Evolutionary conservation across 2,113 vertebrate species (phyloP).

Genomic region (Gymnobelideus leadbeateri): DNA sequence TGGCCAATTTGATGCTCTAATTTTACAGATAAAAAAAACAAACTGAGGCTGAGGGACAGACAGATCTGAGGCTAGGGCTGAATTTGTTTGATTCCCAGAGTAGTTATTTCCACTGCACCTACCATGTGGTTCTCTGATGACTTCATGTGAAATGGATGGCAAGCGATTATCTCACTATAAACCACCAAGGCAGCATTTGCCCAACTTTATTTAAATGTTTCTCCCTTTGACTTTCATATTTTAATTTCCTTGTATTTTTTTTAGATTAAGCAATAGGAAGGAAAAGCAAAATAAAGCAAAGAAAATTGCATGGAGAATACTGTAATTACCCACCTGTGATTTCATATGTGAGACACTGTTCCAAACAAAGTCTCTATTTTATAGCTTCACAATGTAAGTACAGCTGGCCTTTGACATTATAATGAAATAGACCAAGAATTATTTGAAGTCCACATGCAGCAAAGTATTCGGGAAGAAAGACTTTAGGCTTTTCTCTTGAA

Average conservation of each 20-base stretch:
- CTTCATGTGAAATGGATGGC: background rate
- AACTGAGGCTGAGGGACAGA: background rate
- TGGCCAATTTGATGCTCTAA: background rate
- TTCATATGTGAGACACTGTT: background rate
- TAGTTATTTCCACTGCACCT: background rate
- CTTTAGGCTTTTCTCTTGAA: background rate
- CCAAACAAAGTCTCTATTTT: background rate
- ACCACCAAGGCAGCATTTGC: background rate
- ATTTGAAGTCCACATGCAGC: background rate
- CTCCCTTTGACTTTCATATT: background rate
- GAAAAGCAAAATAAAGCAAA: conserved; percentile 20
- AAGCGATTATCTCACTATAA: background rate
- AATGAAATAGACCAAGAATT: conserved; percentile 7
- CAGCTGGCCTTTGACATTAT: conserved; percentile 1
- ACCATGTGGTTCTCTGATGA: background rate
- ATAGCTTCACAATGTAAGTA: conserved; percentile 12
- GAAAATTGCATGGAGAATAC: background rate
- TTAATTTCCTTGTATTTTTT: conserved; percentile 11
- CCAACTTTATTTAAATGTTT: background rate
- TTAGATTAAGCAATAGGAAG: background rate
- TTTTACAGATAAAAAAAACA: background rate
- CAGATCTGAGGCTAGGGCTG: background rate
- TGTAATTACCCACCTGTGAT: background rate
- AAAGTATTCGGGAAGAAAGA: conserved; percentile 1
- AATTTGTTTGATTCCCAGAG: background rate